Evolutionary conservation across 2,888 invertebrate species (phyloP).

Genomic region (Andrena minutula): DNA sequence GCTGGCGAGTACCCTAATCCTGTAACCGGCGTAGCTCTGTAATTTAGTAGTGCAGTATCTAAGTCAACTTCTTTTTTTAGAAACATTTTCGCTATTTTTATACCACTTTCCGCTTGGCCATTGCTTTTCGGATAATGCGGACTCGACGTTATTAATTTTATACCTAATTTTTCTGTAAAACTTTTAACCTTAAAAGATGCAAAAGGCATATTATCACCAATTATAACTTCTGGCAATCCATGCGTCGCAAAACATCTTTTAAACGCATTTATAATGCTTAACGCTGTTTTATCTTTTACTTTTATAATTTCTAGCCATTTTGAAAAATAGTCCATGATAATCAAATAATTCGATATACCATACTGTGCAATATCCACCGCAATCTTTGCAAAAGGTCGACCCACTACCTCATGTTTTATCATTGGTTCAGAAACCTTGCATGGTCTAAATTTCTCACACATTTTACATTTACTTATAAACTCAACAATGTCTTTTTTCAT

Average conservation of each 20-base stretch:
- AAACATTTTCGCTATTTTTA: slow-evolving; percentile 10
- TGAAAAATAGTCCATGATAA: slow-evolving; percentile 9
- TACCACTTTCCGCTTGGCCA: neutral
- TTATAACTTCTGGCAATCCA: slow-evolving; percentile 1
- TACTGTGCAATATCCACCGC: neutral
- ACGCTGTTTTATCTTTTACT: neutral
- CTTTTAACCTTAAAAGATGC: neutral
- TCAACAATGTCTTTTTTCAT: neutral
- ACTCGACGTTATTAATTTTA: neutral
- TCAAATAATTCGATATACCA: neutral
- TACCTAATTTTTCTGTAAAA: neutral
- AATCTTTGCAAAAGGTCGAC: neutral
- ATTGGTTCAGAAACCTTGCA: neutral
- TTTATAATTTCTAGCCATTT: slow-evolving; percentile 3
- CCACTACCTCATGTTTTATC: neutral
- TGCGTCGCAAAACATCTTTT: slow-evolving; percentile 7
- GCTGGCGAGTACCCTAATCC: neutral
- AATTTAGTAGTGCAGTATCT: neutral
- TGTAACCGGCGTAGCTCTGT: neutral
- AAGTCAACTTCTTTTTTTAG: slow-evolving; percentile 7
- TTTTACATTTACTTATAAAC: neutral
- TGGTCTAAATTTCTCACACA: neutral
- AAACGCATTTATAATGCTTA: neutral
- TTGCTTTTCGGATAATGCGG: slow-evolving; percentile 7
- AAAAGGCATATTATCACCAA: neutral